Conservation (phyloP, 2,797 vertebrate genomes). For the Parambassis ranga region DNA sequence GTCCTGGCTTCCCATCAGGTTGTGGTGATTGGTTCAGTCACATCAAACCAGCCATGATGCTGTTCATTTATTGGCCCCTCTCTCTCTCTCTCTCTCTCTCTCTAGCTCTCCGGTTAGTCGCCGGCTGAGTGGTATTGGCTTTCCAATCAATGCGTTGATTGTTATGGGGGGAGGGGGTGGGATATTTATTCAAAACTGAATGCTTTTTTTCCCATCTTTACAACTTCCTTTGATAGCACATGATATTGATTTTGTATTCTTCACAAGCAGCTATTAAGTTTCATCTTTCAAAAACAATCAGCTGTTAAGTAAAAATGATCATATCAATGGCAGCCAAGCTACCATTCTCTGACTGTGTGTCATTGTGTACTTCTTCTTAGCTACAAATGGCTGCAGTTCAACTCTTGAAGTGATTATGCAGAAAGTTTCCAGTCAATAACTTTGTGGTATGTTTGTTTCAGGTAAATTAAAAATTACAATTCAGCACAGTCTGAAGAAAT, state of each 20-base stretch:
- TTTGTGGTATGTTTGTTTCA: too few species aligned
- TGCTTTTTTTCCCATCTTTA: constrained; percentile 43
- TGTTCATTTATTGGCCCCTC: constrained; percentile 62
- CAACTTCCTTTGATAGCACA: constrained; percentile 46
- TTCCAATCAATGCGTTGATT: constrained; percentile 79
- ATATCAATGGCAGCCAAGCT: constrained; percentile 6
- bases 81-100: too few species aligned
- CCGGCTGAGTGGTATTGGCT: constrained; percentile 66
- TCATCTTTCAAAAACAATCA: constrained; percentile 62
- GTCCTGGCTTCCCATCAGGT: constrained; percentile 31
- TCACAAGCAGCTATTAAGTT: constrained; percentile 65
- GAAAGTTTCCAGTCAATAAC: too few species aligned
- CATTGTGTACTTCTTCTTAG: background rate
- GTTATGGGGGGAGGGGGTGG: constrained; percentile 29
- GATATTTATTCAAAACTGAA: constrained; percentile 66
- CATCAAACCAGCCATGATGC: constrained; percentile 73
- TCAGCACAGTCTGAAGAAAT: too few species aligned
- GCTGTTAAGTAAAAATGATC: constrained; percentile 56
- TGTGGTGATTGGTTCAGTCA: constrained; percentile 63
- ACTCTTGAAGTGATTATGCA: too few species aligned
- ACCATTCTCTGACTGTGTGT: background rate
- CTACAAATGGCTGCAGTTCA: too few species aligned
- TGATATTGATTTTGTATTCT: constrained; percentile 74
- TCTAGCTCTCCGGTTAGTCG: constrained; percentile 34
- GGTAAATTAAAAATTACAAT: too few species aligned